Evolutionary conservation across 2,797 vertebrate species (phyloP), one percentile per base, ranked within the genome.

Genomic region (Potorous gilbertii): DNA sequence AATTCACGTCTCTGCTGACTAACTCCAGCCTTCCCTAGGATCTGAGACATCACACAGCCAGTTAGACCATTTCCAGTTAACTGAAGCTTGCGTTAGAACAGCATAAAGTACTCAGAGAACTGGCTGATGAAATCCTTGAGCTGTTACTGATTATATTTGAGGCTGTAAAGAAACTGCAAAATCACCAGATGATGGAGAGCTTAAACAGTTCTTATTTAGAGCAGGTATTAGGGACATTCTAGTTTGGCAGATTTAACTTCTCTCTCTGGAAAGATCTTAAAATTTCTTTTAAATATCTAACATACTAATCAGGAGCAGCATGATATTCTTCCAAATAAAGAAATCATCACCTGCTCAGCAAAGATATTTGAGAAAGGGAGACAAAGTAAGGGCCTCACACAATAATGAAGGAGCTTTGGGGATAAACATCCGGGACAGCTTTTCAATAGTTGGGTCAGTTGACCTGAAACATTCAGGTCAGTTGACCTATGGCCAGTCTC

Each of bases 161-260:
- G 50, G 54, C 89, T 52, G 55, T 92, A 55, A 97, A 92, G 96
- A 94, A 81, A 92, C 16, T 40, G 94, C 27, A 55, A 62, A 52
- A 91, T 92, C 56, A 90, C 40, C n/a, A 89, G 55, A 57, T 54
- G 59, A 91, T 0, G 57, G 90, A 92, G 94, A 91, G 29, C 93
- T 21, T 90, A 90, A 59, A 5, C n/a, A 92, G 50, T 28, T 93
- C 55, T 21, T 55, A 29, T 89, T 96, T 29, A 9, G 52, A 34
- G 52, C 12, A 94, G 81, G 34, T 94, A 89, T 52, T 27, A 56
- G 18, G 91, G 29, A 92, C 56, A 50, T 56, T 91, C 4, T 0
- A 16, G 14, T 74, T 11, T 92, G 66, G 14, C 2, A 14, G 54
- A 66, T 29, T 34, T 59, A 93, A 91, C 56, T 55, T 46, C 28